phyloP scores from a whole-genome alignment of 2,888 invertebrate genomes.

The Odontothrips loti region DNA sequence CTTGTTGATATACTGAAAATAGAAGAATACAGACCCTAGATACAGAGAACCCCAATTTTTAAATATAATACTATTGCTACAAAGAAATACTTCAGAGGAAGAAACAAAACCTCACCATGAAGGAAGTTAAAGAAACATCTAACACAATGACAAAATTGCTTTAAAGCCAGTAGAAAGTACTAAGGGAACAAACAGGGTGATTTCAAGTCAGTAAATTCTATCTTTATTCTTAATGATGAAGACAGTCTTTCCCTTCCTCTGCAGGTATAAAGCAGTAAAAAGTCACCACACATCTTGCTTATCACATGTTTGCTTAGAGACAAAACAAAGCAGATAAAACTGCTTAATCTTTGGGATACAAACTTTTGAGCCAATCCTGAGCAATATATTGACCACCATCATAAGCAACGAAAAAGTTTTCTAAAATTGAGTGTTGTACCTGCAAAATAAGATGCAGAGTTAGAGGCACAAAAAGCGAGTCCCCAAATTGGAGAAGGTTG shows the following conservation, averaged over 20 bases:
- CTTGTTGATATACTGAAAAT: no score
- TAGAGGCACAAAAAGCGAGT: background rate
- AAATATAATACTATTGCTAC: no score
- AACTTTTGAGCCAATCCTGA: constrained; percentile 9
- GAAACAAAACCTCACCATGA: background rate
- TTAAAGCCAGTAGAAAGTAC: background rate
- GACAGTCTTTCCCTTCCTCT: background rate
- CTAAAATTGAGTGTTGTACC: background rate
- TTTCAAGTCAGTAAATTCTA: no score
- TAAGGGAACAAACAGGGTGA: background rate
- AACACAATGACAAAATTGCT: background rate
- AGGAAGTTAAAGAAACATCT: background rate
- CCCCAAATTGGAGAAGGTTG: background rate
- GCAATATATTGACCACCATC: constrained; percentile 16
- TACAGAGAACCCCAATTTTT: no score
- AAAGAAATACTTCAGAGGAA: no score
- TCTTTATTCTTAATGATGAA: background rate
- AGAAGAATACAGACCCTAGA: no score
- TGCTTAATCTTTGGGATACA: constrained; percentile 21
- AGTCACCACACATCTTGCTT: background rate
- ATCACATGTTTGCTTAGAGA: constrained; percentile 7
- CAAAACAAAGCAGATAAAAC: background rate
- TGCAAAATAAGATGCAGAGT: background rate
- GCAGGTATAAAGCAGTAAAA: background rate
- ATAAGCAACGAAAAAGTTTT: constrained; percentile 2